Conservation (phyloP, 2,113 vertebrate species). For the Nanorana parkeri region DNA sequence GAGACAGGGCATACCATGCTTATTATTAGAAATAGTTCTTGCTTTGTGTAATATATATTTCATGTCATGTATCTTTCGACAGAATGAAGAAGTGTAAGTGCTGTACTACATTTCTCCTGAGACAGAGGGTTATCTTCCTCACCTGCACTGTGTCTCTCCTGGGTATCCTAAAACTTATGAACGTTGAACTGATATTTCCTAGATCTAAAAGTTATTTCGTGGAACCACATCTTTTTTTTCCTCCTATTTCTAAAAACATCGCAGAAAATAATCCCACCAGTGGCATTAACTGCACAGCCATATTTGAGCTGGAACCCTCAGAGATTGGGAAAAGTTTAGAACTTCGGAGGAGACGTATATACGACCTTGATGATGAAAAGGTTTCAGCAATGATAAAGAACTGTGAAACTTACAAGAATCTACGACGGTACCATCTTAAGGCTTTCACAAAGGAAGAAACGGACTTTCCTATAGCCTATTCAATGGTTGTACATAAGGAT, state of each 20-base stretch:
- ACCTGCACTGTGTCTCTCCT: conserved; percentile 71
- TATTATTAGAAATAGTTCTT: too few species aligned
- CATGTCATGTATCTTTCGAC: conserved; percentile 50
- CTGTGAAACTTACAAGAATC: conserved; percentile 73
- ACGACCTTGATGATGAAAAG: conserved; percentile 81
- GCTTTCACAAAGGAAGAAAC: conserved; percentile 76
- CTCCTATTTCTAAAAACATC: conserved; percentile 52
- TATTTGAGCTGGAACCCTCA: conserved; percentile 86
- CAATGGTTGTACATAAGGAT: conserved; percentile 92
- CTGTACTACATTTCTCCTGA: conserved; percentile 66
- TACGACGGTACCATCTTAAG: conserved; percentile 78
- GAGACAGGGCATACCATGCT: too few species aligned
- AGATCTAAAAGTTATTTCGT: conserved; percentile 71
- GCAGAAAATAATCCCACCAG: conserved; percentile 56
- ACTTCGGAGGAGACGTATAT: conserved; percentile 74
- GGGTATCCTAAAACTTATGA: conserved; percentile 74
- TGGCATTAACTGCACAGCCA: conserved; percentile 79
- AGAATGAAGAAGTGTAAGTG: conserved; percentile 82
- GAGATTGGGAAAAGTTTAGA: conserved; percentile 88
- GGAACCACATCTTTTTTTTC: conserved; percentile 73
- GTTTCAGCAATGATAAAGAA: conserved; percentile 75
- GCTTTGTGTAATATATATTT: too few species aligned
- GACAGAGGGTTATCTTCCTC: conserved; percentile 68
- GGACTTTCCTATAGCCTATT: conserved; percentile 86
- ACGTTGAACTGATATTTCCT: conserved; percentile 63